phyloP scores from a whole-genome alignment of 2,888 invertebrate genomes.

The Latrodectus hesperus region DNA sequence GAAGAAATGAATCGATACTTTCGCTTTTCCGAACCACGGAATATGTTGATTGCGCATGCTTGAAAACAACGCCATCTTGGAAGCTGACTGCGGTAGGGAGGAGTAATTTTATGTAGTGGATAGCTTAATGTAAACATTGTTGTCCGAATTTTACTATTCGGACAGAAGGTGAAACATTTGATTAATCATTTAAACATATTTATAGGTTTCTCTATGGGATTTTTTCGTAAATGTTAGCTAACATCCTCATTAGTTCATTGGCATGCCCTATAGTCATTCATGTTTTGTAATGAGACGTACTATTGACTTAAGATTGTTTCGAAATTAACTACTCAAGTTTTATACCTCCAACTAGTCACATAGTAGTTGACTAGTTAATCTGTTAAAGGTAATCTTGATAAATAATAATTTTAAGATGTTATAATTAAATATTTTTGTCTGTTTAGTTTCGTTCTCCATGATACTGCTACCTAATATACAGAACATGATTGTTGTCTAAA shows the following conservation, averaged over 20 bases:
- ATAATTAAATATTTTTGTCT: too few relatives aligned
- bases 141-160: conserved; percentile 55
- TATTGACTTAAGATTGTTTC: conserved; percentile 31
- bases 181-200: too few relatives aligned
- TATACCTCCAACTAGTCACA: conserved; percentile 24
- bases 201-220: too few relatives aligned
- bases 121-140: conserved; percentile 67
- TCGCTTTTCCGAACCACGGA: conserved; percentile 47
- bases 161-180: conserved; percentile 39
- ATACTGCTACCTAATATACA: too few relatives aligned
- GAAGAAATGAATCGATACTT: too few relatives aligned
- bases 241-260: conserved; percentile 60
- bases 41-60: conserved; percentile 66
- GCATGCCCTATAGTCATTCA: conserved; percentile 66
- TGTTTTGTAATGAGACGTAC: conserved; percentile 62
- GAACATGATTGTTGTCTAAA: too few relatives aligned
- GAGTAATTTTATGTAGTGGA: conserved; percentile 66
- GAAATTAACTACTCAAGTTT: conserved; percentile 15
- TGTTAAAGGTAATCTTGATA: conserved; percentile 39
- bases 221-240: conserved; percentile 8
- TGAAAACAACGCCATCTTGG: conserved; percentile 69
- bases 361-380: conserved; percentile 23
- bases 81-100: conserved; percentile 69
- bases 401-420: too few relatives aligned
- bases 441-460: too few relatives aligned